These are phyloP conservation scores for Rhagoletis pomonella DNA, from an alignment of 1,140 invertebrate genomes.

Conservation along the genomic window DNA sequence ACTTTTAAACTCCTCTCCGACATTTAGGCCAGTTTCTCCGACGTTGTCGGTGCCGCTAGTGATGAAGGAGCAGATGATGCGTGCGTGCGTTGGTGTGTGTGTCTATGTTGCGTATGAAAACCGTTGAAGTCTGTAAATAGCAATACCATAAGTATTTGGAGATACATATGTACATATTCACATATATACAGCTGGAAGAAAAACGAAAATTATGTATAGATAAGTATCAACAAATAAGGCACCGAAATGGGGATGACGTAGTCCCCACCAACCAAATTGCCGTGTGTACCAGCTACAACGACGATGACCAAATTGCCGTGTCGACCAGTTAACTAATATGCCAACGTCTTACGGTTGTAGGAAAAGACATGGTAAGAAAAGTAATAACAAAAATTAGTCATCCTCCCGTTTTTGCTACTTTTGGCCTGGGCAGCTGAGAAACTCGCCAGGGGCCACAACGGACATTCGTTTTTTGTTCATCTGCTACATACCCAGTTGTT, in stretches of 20 bases:
- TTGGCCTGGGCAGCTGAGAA: not conserved
- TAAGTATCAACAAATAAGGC: not conserved
- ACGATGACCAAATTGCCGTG: too few relatives aligned
- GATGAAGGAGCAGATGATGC: not conserved
- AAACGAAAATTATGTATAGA: not conserved
- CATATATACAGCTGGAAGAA: not conserved
- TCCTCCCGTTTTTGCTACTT: not conserved
- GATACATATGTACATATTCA: not conserved
- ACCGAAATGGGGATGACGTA: slow-evolving; percentile 3
- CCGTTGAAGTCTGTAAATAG: slow-evolving; percentile 18
- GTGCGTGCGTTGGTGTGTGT: not conserved
- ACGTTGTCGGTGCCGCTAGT: not conserved
- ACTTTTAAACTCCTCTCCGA: too few relatives aligned
- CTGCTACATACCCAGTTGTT: not conserved
- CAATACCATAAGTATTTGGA: not conserved
- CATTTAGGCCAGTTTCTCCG: too few relatives aligned
- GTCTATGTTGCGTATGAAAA: not conserved
- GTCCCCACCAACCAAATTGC: not conserved
- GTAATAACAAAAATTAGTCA: slow-evolving; percentile 49
- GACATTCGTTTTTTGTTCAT: not conserved
- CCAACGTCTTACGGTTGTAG: not conserved
- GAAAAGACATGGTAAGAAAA: slow-evolving; percentile 20
- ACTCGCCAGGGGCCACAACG: not conserved
- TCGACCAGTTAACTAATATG: slow-evolving; percentile 34
- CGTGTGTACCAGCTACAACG: too few relatives aligned